Percentiles rank a stretch among this genome's conserved stretches.
phyloP scores from a whole-genome alignment of 1,140 invertebrate species.

The Musca domestica region DNA sequence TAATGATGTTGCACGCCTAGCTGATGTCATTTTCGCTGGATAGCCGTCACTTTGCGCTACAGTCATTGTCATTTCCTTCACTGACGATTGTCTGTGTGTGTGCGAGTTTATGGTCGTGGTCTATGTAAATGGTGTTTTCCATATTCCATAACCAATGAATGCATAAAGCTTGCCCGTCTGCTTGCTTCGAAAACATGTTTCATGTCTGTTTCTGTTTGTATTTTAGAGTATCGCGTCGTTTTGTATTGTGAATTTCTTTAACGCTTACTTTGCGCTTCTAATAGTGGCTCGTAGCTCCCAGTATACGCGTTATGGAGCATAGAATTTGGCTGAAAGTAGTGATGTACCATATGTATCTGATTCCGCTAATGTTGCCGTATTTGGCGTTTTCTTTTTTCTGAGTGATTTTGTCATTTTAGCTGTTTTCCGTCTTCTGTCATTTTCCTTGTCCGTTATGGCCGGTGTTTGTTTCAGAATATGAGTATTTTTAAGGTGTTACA shows the following conservation, averaged over 20 bases:
- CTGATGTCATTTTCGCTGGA: not conserved
- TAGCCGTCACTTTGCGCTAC: not conserved
- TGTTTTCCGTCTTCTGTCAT: not conserved
- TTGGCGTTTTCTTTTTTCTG: not conserved
- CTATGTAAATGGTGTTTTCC: too few relatives aligned
- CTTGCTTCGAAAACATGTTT: conserved; percentile 7
- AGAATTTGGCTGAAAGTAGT: too few relatives aligned
- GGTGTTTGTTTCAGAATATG: not conserved
- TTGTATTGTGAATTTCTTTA: too few relatives aligned
- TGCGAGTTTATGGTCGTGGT: too few relatives aligned
- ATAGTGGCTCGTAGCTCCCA: too few relatives aligned
- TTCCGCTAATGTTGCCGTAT: not conserved
- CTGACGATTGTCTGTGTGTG: too few relatives aligned
- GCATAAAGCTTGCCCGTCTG: too few relatives aligned
- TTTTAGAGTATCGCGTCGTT: too few relatives aligned
- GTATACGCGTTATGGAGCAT: too few relatives aligned
- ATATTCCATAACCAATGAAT: too few relatives aligned
- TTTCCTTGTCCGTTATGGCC: not conserved
- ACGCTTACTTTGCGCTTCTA: too few relatives aligned
- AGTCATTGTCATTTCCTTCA: not conserved
- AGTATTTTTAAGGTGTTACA: conserved; percentile 15
- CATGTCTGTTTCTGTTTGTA: not conserved
- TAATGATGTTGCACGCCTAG: too few relatives aligned
- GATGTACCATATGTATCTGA: not conserved
- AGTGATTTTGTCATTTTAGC: not conserved